Evolutionary conservation across 2,113 vertebrate genomes (phyloP).

Genomic region (Syngnathus typhle): DNA sequence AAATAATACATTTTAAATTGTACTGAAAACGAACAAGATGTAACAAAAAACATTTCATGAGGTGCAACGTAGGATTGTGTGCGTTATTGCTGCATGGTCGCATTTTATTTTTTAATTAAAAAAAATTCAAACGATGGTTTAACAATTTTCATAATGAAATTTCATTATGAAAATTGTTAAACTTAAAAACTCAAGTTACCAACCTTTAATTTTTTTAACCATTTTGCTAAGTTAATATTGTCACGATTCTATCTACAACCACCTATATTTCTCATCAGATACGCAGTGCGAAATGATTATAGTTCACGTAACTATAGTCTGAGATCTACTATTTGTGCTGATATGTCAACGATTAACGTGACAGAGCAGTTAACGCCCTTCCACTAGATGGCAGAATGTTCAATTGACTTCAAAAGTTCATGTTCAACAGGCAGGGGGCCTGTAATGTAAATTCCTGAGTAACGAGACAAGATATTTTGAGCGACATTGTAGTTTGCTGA

Average conservation of each 20-base stretch:
- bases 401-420: neutral
- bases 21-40: too few relatives aligned
- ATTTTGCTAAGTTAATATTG: neutral
- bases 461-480: neutral
- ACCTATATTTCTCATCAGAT: too few relatives aligned
- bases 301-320: too few relatives aligned
- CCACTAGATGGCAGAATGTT: neutral
- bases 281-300: too few relatives aligned
- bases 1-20: conserved; percentile 37
- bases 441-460: neutral
- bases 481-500: neutral
- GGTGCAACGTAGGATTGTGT: neutral
- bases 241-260: too few relatives aligned
- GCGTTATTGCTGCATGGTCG: too few relatives aligned
- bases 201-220: neutral
- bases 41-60: neutral
- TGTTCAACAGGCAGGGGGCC: neutral
- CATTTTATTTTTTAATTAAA: neutral
- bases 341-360: neutral
- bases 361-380: neutral
- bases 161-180: neutral
- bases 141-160: neutral
- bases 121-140: neutral
- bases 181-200: too few relatives aligned
- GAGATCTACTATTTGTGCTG: neutral